A percentile compares a stretch with the other conserved stretches of the same genome.
These are phyloP conservation scores for Brachynemurus nebulosus DNA, from an alignment of 2,888 invertebrate species.

Conservation along the genomic window DNA sequence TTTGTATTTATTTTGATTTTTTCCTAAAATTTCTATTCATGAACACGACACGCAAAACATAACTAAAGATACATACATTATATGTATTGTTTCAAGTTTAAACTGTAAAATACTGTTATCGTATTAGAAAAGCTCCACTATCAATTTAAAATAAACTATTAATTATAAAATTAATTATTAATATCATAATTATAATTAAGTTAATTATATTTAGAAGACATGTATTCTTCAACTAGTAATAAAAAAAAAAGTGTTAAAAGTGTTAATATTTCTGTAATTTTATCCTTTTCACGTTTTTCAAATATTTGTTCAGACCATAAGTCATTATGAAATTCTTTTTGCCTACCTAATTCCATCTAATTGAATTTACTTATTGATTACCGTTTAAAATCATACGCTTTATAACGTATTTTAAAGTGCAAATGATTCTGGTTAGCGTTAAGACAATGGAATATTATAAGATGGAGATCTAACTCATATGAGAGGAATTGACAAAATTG, in stretches of 20 bases:
- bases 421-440: too few species aligned
- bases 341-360: too few species aligned
- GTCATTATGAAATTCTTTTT: too few species aligned
- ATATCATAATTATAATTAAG: constrained; percentile 1
- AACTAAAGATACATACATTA: neutral
- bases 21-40: neutral
- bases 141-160: constrained; percentile 5
- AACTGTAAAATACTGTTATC: neutral
- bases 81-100: neutral
- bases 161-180: constrained; percentile 8
- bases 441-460: too few species aligned
- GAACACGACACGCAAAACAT: neutral
- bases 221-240: constrained; percentile 12
- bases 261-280: constrained; percentile 8
- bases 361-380: too few species aligned
- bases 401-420: too few species aligned
- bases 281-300: too few species aligned
- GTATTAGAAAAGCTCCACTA: constrained; percentile 5
- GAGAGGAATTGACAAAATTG: too few species aligned
- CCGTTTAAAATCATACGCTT: too few species aligned
- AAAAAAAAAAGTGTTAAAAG: constrained; percentile 11
- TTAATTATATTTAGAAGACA: constrained; percentile 10
- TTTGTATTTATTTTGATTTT: neutral
- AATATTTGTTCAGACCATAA: too few species aligned
- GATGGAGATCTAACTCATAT: too few species aligned